Base-by-base conservation (phyloP, 2,113 vertebrate genomes). In the Hypanus sabinus region DNA sequence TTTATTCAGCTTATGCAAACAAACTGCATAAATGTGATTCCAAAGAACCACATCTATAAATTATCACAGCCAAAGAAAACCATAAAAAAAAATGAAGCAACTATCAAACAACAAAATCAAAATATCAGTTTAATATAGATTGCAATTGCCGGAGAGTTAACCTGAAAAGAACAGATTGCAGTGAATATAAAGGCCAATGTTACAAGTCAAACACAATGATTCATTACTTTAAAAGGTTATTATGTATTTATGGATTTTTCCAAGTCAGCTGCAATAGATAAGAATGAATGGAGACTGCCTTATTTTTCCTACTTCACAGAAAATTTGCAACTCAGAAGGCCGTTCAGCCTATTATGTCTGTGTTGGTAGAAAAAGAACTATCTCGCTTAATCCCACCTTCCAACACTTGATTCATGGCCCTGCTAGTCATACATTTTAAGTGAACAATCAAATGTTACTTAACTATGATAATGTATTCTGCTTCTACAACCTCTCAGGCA, bases 1-100 rank as follows among this genome's bases (percentile, higher is more conserved):
- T 93, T 93, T 93, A 93, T 93, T 93, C 91, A 93, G 70, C 38
- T 93, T 93, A 93, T 93, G 91, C 91, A 93, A 93, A 30, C 68
- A 93, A 71, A 93, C 70, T 73, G 70, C 91, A 73, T 73, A 65
- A 93, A 73, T 93, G 70, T 75, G 70, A 93, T 93, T 93, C 91
- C 70, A 75, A 93, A 93, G 91, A 93, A 70, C 38, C 24, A 27
- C 91, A 55, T 73, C 91, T 93, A 73, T 73, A 93, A 93, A 93
- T 93, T 73, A 93, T 68, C 91, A 93, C 70, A 75, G 70, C 46
- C 91, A 93, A 93, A 93, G 36, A 75, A 93, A 38, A 73, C 70
- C 70, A 73, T 70, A 93, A 93, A 93, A 27, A 93, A 27, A 93
- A 93, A 62, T 46, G 36, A 93, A 20, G 68, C 90, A 92, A 92